These are phyloP conservation scores for Scaptomyza polygonia DNA, from an alignment of 2,888 invertebrate genomes.

Conservation along the genomic window DNA sequence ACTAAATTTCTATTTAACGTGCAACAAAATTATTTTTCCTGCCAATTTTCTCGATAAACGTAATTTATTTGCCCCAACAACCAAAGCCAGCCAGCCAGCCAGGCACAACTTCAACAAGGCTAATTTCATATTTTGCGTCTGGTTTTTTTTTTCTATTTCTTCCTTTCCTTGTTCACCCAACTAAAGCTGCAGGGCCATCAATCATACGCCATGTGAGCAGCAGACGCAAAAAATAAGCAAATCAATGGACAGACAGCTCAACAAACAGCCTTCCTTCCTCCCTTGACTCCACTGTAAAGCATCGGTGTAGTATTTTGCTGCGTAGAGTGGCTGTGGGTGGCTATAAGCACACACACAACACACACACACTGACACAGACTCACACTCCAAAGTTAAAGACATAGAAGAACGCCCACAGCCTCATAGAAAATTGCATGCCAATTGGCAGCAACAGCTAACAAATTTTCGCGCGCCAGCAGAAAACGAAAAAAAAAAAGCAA, in stretches of 20 bases:
- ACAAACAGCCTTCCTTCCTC: neutral
- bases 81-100: constrained; percentile 4
- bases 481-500: constrained; percentile 19
- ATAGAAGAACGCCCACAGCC: constrained; percentile 56
- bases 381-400: constrained; percentile 4
- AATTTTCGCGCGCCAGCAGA: constrained; percentile 49
- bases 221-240: constrained; percentile 43
- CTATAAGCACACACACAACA: constrained; percentile 13
- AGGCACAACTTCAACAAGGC: constrained; percentile 37
- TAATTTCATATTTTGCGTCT: constrained; percentile 70
- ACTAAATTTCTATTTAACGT: constrained; percentile 73
- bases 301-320: constrained; percentile 13
- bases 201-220: constrained; percentile 77
- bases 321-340: constrained; percentile 45
- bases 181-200: constrained; percentile 67
- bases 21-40: constrained; percentile 69
- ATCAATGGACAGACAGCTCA: constrained; percentile 35
- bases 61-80: constrained; percentile 57
- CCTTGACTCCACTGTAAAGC: neutral
- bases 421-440: constrained; percentile 64
- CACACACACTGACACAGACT: constrained; percentile 13
- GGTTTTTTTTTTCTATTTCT: constrained; percentile 14
- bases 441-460: constrained; percentile 60
- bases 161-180: neutral
- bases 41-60: constrained; percentile 70